Conservation (phyloP, 2,797 vertebrate genomes). For the Anabacerthia variegaticeps region DNA sequence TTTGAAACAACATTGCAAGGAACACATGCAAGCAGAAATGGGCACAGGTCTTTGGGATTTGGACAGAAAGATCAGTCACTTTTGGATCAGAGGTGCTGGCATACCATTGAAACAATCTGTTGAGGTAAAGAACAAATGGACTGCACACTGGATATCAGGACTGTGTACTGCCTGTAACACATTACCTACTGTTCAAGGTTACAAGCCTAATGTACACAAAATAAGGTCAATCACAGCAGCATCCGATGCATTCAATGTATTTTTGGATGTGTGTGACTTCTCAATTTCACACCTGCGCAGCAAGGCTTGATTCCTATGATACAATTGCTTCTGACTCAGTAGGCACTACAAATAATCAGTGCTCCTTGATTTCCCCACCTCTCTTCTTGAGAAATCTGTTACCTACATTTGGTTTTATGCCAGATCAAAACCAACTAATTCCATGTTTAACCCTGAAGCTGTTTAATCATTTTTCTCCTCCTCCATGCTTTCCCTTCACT, state of each 20-base stretch:
- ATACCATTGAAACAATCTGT: neutral
- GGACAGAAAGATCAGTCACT: neutral
- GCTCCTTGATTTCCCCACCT: neutral
- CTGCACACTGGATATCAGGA: neutral
- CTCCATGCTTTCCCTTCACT: neutral
- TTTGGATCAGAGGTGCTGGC: neutral
- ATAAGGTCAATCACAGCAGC: constrained; percentile 16
- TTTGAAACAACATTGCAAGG: neutral
- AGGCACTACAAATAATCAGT: constrained; percentile 10
- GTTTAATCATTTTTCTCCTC: neutral
- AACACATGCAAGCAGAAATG: neutral
- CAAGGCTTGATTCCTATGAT: neutral
- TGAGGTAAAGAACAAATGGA: constrained; percentile 15
- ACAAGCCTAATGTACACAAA: neutral
- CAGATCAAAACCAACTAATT: neutral
- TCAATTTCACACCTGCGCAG: constrained; percentile 2
- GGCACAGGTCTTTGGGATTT: neutral
- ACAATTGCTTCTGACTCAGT: neutral
- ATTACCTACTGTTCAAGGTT: neutral
- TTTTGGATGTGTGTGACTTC: neutral
- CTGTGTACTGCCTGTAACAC: neutral
- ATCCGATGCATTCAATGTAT: neutral
- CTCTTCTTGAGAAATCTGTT: neutral
- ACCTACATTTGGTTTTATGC: neutral
- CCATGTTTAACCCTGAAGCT: neutral